phyloP scores from a whole-genome alignment of 2,113 vertebrate genomes.

The Columba livia region DNA sequence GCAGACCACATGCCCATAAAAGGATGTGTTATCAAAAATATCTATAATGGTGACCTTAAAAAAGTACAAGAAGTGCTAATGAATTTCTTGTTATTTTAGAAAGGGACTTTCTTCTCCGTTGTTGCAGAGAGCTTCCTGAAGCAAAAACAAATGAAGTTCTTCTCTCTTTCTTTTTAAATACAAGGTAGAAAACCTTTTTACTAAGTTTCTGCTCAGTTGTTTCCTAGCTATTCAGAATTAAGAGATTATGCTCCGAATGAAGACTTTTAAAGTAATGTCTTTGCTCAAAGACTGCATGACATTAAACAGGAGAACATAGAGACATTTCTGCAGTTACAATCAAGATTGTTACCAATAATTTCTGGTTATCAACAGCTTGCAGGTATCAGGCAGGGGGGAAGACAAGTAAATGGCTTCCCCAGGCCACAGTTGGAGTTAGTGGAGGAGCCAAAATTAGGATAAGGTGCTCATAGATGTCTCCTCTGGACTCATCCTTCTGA shows the following conservation, averaged over 20 bases:
- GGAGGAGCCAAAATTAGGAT: background rate
- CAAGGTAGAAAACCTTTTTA: background rate
- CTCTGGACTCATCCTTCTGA: background rate
- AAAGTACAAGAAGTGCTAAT: conserved; percentile 61
- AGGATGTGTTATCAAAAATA: conserved; percentile 72
- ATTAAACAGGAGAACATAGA: background rate
- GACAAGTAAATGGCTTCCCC: background rate
- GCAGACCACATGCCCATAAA: conserved; percentile 40
- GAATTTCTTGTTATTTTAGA: conserved; percentile 71
- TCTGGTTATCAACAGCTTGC: background rate
- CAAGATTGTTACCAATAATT: background rate
- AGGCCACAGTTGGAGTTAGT: background rate
- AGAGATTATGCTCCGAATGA: background rate
- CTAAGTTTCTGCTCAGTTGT: background rate
- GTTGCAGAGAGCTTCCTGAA: conserved; percentile 50
- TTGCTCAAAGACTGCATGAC: background rate
- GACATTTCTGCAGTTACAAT: background rate
- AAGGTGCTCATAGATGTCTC: background rate
- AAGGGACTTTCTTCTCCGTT: conserved; percentile 64
- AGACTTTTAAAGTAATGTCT: background rate
- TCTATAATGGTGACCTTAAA: conserved; percentile 70
- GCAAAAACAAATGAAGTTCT: conserved; percentile 55
- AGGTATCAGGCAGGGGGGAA: background rate
- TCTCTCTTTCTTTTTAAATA: conserved; percentile 35
- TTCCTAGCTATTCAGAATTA: background rate